phyloP scores from a whole-genome alignment of 2,888 invertebrate genomes.

The Glyphotaelius pellucidus region DNA sequence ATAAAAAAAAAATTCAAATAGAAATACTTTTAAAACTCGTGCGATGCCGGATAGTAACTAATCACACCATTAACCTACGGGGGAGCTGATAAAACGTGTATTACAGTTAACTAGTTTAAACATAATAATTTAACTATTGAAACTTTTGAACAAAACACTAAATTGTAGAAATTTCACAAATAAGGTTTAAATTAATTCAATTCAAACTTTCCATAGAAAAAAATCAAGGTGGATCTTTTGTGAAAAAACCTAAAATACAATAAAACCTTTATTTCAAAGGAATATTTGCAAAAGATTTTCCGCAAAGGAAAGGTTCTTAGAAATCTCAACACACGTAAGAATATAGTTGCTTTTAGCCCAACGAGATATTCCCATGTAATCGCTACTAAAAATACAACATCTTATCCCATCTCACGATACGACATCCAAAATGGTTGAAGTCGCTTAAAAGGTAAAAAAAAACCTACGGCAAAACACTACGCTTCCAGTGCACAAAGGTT shows the following conservation, averaged over 20 bases:
- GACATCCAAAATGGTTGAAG: conserved; percentile 43
- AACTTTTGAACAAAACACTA: neutral
- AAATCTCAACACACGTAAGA: neutral
- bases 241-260: neutral
- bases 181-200: neutral
- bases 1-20: no score
- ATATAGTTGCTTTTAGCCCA: conserved; percentile 39
- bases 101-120: neutral
- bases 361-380: conserved; percentile 40
- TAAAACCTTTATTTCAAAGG: neutral
- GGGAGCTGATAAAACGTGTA: no score
- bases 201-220: neutral
- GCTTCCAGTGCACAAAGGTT: neutral
- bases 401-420: conserved; percentile 28
- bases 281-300: neutral
- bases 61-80: no score
- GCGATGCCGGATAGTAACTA: no score
- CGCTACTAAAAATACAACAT: conserved; percentile 42
- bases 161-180: neutral
- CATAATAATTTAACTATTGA: neutral
- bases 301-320: neutral
- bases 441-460: conserved; percentile 50
- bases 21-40: no score
- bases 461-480: conserved; percentile 2
- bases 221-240: neutral